Evolutionary conservation across 2,113 vertebrate species (phyloP), one percentile per base, ranked within the genome.

Genomic region (Lanius ludovicianus): DNA sequence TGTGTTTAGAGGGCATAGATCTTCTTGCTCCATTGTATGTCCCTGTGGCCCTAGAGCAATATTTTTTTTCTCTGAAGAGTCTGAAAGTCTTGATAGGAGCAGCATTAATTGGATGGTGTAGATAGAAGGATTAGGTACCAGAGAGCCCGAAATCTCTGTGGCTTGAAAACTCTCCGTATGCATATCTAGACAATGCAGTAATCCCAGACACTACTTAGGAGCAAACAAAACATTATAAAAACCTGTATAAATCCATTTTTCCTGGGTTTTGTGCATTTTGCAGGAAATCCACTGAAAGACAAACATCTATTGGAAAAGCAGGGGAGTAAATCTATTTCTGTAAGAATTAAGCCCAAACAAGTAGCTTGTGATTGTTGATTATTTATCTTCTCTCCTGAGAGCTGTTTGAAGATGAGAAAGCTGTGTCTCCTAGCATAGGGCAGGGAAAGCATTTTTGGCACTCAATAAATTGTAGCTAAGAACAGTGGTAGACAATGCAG

Each of bases 151-250:
- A 95, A 90, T 80, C 70, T 67, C 53, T 68, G 13, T 65, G 63
- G n/a, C 25, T 80, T 87, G 31, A 93, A 95, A 86, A 78, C 46
- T 55, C 47, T 87, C 24, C 7, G 90, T 74, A 64, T 41, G 28
- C 30, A 68, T 86, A 90, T 84, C 94, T 92, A 95, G 79, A 57
- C 59, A 92, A 90, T 28, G 41, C 41, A 84, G 18, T 62, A 93
- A 87, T 75, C 49, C 9, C 35, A 68, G 68, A 41, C 60, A 49
- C 60, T 78, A 11, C 31, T 81, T 53, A 52, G 44, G 16, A 94
- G 25, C 17, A 91, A 93, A 84, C 87, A 64, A 79, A 87, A 76
- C 22, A 35, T 55, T 57, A 79, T 63, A 83, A 93, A 79, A 89
- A 65, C 19, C 33, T 67, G 22, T 25, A 85, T 31, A 79, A 85